phyloP scores from a whole-genome alignment of 2,888 invertebrate species.

The Rambutsinella grinnellia region DNA sequence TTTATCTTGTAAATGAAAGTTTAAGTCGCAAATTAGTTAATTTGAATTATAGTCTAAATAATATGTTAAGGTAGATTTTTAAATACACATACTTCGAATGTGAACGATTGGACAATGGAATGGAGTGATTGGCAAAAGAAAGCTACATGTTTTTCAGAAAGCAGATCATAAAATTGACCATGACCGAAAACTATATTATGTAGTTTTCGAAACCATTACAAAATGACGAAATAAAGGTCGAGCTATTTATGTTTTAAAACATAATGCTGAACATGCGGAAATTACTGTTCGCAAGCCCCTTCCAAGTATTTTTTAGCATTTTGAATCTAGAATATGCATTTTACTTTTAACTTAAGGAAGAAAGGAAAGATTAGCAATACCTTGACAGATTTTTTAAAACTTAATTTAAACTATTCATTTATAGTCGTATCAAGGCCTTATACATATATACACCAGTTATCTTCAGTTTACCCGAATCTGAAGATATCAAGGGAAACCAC shows the following conservation, averaged over 20 bases:
- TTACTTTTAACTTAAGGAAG: too few relatives aligned
- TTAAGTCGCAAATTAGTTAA: not conserved
- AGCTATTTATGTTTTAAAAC: too few relatives aligned
- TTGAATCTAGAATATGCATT: not conserved
- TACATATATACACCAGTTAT: slow-evolving; percentile 26
- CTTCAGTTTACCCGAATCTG: not conserved
- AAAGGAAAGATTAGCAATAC: slow-evolving; percentile 16
- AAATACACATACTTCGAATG: not conserved
- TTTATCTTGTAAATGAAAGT: slow-evolving; percentile 19
- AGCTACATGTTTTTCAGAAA: slow-evolving; percentile 24
- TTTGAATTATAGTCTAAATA: not conserved
- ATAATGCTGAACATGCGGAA: slow-evolving; percentile 15
- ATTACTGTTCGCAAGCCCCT: slow-evolving; percentile 32
- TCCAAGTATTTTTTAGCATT: slow-evolving; percentile 10
- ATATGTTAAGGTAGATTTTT: slow-evolving; percentile 25
- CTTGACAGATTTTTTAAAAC: not conserved
- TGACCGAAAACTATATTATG: slow-evolving; percentile 24
- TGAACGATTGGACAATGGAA: slow-evolving; percentile 42
- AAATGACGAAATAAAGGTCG: slow-evolving; percentile 17
- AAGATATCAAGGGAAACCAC: not conserved
- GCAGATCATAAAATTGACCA: slow-evolving; percentile 10
- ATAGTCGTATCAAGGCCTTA: not conserved
- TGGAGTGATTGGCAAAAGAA: slow-evolving; percentile 9
- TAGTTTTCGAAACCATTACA: slow-evolving; percentile 26
- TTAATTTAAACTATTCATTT: slow-evolving; percentile 1